Percentiles rank a stretch among this genome's conserved stretches.
These are phyloP conservation scores for Drosophila fungiperda DNA, from an alignment of 2,888 invertebrate genomes.

Conservation along the genomic window DNA sequence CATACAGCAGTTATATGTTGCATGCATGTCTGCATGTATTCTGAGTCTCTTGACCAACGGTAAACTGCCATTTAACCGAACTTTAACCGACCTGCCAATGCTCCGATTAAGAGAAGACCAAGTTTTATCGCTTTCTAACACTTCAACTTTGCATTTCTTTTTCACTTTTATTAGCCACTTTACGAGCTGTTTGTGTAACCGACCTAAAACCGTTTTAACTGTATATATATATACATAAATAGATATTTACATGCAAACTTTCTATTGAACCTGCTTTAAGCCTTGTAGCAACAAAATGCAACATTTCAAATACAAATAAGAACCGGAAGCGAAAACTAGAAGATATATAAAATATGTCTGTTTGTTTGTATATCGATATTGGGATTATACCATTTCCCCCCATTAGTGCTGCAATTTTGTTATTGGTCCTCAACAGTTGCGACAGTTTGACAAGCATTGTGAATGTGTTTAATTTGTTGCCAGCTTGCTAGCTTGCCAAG, in stretches of 20 bases:
- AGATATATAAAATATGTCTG: neutral
- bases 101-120: neutral
- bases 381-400: neutral
- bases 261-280: neutral
- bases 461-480: neutral
- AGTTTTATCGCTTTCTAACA: slow-evolving; percentile 5
- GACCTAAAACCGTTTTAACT: slow-evolving; percentile 6
- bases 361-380: neutral
- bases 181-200: slow-evolving; percentile 3
- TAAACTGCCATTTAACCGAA: neutral
- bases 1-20: neutral
- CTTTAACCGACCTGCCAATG: neutral
- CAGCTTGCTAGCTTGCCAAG: neutral
- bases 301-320: neutral
- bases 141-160: neutral
- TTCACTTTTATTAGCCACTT: slow-evolving; percentile 1
- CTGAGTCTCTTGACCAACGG: neutral
- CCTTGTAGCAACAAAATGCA: neutral
- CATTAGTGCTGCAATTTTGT: neutral
- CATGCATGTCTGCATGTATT: no score
- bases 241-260: neutral
- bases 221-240: neutral
- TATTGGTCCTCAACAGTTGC: neutral
- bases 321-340: neutral
- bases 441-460: slow-evolving; percentile 9